Evolutionary conservation across 2,113 vertebrate genomes (phyloP).

Genomic region (Phylloscopus trochiloides): DNA sequence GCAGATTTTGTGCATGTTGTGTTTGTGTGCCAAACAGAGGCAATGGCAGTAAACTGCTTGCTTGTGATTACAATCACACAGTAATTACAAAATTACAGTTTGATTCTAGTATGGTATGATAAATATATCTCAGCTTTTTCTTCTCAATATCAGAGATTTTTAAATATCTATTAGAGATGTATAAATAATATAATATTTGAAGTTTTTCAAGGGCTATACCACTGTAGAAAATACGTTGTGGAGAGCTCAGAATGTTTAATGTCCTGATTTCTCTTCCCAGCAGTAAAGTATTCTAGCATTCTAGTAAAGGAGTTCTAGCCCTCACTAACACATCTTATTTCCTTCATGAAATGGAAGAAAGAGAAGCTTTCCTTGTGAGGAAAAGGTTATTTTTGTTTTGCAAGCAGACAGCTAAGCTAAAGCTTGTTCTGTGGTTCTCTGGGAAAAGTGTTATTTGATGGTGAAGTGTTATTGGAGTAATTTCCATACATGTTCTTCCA

Average conservation of each 20-base stretch:
- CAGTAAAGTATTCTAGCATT: background rate
- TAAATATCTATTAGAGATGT: background rate
- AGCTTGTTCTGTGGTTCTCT: background rate
- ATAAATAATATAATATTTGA: background rate
- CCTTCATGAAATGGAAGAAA: background rate
- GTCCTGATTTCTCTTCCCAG: background rate
- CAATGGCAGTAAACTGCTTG: conserved; percentile 7
- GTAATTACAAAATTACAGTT: background rate
- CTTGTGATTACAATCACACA: background rate
- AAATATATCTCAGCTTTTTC: background rate
- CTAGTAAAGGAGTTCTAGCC: background rate
- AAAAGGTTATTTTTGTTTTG: background rate
- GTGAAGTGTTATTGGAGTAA: background rate
- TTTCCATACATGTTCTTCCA: background rate
- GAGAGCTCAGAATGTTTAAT: background rate
- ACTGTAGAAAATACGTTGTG: background rate
- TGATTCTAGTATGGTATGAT: background rate
- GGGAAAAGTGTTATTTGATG: background rate
- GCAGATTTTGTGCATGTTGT: background rate
- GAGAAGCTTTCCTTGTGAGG: background rate
- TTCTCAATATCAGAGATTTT: background rate
- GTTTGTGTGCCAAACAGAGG: background rate
- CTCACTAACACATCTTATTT: background rate
- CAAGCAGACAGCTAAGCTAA: background rate
- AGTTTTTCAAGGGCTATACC: background rate